Evolutionary conservation across 2,113 vertebrate genomes (phyloP).

Genomic region (Chelonoidis abingdonii): DNA sequence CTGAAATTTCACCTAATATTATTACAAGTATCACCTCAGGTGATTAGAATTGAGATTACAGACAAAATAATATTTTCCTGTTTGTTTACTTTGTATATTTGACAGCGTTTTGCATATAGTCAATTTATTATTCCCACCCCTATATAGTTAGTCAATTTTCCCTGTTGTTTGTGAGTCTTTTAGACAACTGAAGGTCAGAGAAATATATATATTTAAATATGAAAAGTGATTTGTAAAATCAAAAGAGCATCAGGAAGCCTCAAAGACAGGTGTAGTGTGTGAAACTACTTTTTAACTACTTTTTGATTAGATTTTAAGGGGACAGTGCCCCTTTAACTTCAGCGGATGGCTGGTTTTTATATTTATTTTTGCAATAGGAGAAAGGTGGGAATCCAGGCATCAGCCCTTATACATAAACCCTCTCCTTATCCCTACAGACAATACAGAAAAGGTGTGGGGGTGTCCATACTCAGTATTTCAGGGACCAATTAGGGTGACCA

Average conservation of each 20-base stretch:
- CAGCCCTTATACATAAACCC: background rate
- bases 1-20: background rate
- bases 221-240: background rate
- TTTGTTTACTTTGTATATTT: background rate
- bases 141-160: background rate
- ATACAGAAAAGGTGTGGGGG: background rate
- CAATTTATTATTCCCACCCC: background rate
- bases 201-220: background rate
- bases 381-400: background rate
- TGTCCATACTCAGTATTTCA: background rate
- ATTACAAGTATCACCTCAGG: background rate
- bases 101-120: accelerated
- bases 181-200: background rate
- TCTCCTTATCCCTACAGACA: background rate
- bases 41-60: background rate
- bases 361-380: background rate
- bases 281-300: background rate
- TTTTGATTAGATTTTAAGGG: background rate
- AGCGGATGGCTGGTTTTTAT: background rate
- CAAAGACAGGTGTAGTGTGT: background rate
- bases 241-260: background rate
- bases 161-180: background rate
- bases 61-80: background rate
- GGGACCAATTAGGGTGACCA: background rate
- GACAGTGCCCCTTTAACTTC: background rate